phyloP scores from a whole-genome alignment of 1,140 invertebrate genomes.

The Tenebrio molitor region DNA sequence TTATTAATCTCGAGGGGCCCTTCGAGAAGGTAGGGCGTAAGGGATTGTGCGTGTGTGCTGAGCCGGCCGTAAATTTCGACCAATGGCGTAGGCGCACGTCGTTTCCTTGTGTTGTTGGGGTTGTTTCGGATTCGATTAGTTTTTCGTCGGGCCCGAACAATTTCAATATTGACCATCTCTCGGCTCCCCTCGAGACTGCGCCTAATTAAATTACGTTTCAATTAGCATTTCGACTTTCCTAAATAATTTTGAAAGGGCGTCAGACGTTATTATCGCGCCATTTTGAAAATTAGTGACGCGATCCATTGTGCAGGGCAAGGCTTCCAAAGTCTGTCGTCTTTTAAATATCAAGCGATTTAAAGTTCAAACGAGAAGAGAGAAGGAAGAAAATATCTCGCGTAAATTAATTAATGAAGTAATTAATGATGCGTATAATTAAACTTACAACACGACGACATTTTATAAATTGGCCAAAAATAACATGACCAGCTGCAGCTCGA shows the following conservation, averaged over 20 bases:
- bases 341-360: constrained; percentile 39
- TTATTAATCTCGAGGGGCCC: no score
- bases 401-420: constrained; percentile 47
- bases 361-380: constrained; percentile 25
- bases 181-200: no score
- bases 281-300: constrained; percentile 31
- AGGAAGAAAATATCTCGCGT: constrained; percentile 22
- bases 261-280: constrained; percentile 27
- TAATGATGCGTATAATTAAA: constrained; percentile 53
- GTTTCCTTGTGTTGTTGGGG: no score
- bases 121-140: no score
- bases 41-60: no score
- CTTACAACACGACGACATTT: constrained; percentile 46
- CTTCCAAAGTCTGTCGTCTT: constrained; percentile 15
- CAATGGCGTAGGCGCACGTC: no score
- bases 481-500: constrained; percentile 39
- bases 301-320: constrained; percentile 7
- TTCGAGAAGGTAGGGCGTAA: no score
- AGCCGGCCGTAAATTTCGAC: no score
- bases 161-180: no score
- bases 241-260: constrained; percentile 17
- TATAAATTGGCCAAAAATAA: constrained; percentile 52
- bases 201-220: constrained; percentile 1
- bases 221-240: constrained; percentile 1
- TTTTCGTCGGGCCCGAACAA: no score